Evolutionary conservation across 2,888 invertebrate species (phyloP).

Genomic region (Anoncus sp.): DNA sequence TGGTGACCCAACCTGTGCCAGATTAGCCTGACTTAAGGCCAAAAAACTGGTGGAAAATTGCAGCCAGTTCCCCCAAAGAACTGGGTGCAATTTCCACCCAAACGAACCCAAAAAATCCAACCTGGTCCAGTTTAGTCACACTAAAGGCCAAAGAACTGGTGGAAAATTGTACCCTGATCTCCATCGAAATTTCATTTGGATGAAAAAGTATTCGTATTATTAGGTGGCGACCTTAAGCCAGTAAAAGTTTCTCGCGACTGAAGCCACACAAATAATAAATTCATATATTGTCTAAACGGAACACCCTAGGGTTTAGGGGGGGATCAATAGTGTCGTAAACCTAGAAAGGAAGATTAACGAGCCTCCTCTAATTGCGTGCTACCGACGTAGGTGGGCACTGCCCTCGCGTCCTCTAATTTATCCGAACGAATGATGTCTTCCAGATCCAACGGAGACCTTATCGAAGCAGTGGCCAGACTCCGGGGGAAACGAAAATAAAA

Average conservation of each 20-base stretch:
- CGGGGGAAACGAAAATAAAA: no score
- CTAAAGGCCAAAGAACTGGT: no score
- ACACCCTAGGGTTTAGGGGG: background rate
- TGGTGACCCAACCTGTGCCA: no score
- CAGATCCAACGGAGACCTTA: slow-evolving; percentile 19
- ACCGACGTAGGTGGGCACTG: slow-evolving; percentile 57
- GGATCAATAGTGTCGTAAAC: slow-evolving; percentile 47
- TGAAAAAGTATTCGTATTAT: background rate
- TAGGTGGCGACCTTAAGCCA: background rate
- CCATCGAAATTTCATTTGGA: background rate
- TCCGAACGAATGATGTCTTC: slow-evolving; percentile 39
- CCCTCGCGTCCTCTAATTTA: slow-evolving; percentile 62
- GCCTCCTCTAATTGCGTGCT: slow-evolving; percentile 63
- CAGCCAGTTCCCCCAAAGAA: no score
- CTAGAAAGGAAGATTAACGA: slow-evolving; percentile 55
- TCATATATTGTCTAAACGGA: background rate
- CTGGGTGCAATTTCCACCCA: no score
- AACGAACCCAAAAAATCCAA: no score
- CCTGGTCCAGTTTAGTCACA: no score
- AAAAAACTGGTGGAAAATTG: no score
- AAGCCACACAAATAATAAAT: slow-evolving; percentile 12
- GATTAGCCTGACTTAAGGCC: no score
- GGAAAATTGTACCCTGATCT: no score
- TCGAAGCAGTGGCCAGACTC: slow-evolving; percentile 8
- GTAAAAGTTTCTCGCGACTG: background rate